Evolutionary conservation across 2,888 invertebrate genomes (phyloP).

Genomic region (Melieria picta): DNA sequence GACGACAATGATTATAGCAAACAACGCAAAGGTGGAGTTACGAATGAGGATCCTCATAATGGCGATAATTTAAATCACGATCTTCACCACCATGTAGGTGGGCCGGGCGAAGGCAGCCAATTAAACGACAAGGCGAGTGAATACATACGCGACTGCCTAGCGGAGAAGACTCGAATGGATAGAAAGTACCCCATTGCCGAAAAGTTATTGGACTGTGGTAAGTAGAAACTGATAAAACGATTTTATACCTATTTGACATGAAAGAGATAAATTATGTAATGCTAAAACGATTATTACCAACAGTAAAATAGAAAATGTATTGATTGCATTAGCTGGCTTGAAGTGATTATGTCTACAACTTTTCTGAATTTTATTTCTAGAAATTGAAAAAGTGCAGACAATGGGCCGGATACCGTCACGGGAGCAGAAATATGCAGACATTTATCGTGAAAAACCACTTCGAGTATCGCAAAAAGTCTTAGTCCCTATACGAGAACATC

Average conservation of each 20-base stretch:
- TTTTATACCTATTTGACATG: background rate
- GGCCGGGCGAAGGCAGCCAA: constrained; percentile 57
- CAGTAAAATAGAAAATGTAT: background rate
- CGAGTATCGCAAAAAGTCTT: constrained; percentile 63
- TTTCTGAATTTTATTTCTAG: constrained; percentile 66
- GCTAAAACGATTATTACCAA: background rate
- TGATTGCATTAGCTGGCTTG: too few species aligned
- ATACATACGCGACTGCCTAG: constrained; percentile 79
- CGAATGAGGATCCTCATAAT: constrained; percentile 55
- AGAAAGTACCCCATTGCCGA: constrained; percentile 77
- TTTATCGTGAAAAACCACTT: constrained; percentile 71
- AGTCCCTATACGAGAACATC: constrained; percentile 67
- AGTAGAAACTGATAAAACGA: constrained; percentile 27
- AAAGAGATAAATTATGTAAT: background rate
- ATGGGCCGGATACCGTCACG: constrained; percentile 74
- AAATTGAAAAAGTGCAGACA: constrained; percentile 78
- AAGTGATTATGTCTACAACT: background rate
- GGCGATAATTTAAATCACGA: constrained; percentile 58
- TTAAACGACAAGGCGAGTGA: constrained; percentile 79
- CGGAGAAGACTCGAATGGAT: constrained; percentile 76
- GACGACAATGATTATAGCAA: constrained; percentile 62
- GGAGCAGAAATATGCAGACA: constrained; percentile 78
- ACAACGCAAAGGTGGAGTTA: constrained; percentile 55
- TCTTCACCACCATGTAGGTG: constrained; percentile 54
- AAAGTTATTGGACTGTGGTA: constrained; percentile 80